Evolutionary conservation across 2,888 invertebrate species (phyloP).

Genomic region (Polymixis lichenea): DNA sequence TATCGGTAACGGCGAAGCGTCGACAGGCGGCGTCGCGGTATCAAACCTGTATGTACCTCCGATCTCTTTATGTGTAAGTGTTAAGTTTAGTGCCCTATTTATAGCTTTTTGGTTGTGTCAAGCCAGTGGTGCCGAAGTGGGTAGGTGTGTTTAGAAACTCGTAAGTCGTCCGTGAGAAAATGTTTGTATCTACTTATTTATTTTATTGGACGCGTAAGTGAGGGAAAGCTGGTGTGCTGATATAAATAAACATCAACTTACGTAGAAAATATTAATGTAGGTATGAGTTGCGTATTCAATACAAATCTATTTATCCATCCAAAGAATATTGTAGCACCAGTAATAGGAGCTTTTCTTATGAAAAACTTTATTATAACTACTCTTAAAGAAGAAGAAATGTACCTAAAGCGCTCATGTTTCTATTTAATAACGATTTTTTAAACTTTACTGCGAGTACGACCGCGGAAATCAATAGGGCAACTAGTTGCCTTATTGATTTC

Average conservation of each 20-base stretch:
- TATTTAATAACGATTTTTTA: neutral
- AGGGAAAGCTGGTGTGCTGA: slow-evolving; percentile 39
- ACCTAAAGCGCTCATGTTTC: neutral
- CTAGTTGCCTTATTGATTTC: neutral
- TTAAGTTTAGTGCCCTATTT: slow-evolving; percentile 86
- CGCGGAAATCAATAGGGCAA: no score
- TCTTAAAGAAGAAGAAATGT: neutral
- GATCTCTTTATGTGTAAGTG: slow-evolving; percentile 87
- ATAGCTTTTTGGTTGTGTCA: slow-evolving; percentile 83
- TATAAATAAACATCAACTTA: slow-evolving; percentile 21
- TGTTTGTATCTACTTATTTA: slow-evolving; percentile 38
- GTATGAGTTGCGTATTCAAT: neutral
- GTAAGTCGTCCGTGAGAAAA: slow-evolving; percentile 69
- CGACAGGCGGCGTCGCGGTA: slow-evolving; percentile 85
- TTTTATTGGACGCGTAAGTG: slow-evolving; percentile 51
- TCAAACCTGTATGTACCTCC: slow-evolving; percentile 83
- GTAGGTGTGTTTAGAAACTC: slow-evolving; percentile 62
- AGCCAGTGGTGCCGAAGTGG: slow-evolving; percentile 67
- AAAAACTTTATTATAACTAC: neutral
- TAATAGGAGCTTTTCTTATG: neutral
- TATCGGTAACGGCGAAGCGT: slow-evolving; percentile 84
- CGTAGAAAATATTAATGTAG: neutral
- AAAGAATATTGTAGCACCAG: neutral
- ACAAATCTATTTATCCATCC: neutral
- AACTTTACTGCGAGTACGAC: neutral